Conservation (phyloP, 35 echinoderm and acorn worm genomes). For the Apostichopus californicus region DNA sequence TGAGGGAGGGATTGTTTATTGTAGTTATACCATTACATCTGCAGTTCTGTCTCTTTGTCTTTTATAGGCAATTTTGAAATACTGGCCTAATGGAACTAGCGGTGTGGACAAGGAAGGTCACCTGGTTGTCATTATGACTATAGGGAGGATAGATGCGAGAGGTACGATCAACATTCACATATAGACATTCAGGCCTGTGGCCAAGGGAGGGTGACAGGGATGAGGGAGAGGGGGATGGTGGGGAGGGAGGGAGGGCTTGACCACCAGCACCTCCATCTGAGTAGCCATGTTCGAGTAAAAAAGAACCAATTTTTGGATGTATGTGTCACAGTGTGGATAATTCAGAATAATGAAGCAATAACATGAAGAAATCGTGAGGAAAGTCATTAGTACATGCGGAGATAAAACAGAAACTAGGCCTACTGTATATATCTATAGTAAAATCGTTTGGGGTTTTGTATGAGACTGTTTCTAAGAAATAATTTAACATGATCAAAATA, state of each 20-base stretch:
- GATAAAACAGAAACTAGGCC: neutral
- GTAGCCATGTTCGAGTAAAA: neutral
- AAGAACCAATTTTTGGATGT: neutral
- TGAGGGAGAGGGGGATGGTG: neutral
- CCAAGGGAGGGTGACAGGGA: neutral
- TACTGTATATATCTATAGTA: neutral
- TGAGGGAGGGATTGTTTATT: too few relatives aligned
- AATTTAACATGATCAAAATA: too few relatives aligned
- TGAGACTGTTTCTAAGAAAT: too few relatives aligned
- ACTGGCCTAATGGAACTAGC: neutral
- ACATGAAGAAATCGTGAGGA: neutral
- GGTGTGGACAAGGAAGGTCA: slow-evolving; percentile 2
- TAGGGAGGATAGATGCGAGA: neutral
- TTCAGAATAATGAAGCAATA: neutral
- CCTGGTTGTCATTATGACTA: neutral
- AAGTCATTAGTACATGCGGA: neutral
- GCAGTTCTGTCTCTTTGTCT: too few relatives aligned
- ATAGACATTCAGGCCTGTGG: neutral
- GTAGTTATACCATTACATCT: too few relatives aligned
- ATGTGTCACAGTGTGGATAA: neutral
- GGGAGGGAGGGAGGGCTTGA: neutral
- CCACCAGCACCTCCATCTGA: neutral
- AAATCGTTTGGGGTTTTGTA: neutral
- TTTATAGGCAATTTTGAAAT: neutral
- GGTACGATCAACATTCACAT: neutral